Evolutionary conservation across 2,888 invertebrate species (phyloP).

Genomic region (Carcina quercana): DNA sequence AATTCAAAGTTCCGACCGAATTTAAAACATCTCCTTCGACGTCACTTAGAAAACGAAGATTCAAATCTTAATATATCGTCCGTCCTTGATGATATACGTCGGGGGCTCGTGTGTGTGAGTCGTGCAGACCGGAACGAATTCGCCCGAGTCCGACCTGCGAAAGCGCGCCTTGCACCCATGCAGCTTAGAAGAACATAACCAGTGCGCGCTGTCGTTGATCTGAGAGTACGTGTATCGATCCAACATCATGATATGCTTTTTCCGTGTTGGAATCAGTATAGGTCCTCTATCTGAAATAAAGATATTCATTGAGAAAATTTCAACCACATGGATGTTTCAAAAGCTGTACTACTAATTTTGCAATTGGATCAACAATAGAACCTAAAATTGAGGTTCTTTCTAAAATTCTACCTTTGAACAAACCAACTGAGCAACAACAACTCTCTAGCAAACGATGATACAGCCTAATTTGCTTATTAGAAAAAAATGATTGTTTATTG

Average conservation of each 20-base stretch:
- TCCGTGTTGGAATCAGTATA: slow-evolving; percentile 28
- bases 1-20: no score
- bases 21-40: no score
- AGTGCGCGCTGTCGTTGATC: slow-evolving; percentile 27
- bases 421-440: no score
- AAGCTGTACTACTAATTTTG: no score
- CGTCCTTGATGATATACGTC: slow-evolving; percentile 11
- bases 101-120: slow-evolving; percentile 25
- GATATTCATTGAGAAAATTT: background rate
- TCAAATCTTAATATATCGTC: slow-evolving; percentile 1
- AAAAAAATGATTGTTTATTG: no score
- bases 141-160: slow-evolving; percentile 1
- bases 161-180: background rate
- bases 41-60: no score
- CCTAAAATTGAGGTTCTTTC: no score
- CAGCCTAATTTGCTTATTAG: no score
- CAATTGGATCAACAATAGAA: no score
- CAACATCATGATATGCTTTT: slow-evolving; percentile 29
- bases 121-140: slow-evolving; percentile 18
- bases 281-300: slow-evolving; percentile 13
- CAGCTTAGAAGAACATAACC: slow-evolving; percentile 23
- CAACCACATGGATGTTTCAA: no score
- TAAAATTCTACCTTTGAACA: no score
- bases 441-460: no score
- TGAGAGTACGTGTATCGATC: slow-evolving; percentile 39